Conservation (phyloP, 2,113 vertebrate genomes). For the Ageneiosus marmoratus region DNA sequence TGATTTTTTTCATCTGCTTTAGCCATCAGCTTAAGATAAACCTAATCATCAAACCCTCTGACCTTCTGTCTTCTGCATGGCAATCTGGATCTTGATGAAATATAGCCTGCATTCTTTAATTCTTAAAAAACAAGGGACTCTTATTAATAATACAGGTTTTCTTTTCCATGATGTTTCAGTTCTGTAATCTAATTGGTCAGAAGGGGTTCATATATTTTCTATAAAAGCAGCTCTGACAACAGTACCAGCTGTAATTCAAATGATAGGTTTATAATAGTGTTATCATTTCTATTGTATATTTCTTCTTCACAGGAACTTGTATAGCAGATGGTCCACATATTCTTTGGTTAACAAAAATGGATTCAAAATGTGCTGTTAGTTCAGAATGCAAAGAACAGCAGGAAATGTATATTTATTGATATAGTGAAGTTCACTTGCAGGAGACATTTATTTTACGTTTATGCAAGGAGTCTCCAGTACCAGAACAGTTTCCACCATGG, state of each 20-base stretch:
- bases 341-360: neutral
- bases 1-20: constrained; percentile 19
- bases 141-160: neutral
- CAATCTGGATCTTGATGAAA: constrained; percentile 14
- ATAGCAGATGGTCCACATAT: too few species aligned
- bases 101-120: constrained; percentile 1
- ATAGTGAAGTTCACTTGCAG: neutral
- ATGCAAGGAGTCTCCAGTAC: neutral
- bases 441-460: neutral
- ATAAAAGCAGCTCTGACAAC: neutral
- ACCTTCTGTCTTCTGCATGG: constrained; percentile 21
- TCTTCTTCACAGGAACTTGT: neutral
- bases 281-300: neutral
- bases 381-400: neutral
- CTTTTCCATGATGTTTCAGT: neutral
- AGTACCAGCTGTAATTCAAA: neutral
- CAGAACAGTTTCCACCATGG: neutral
- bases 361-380: neutral
- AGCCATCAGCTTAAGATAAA: constrained; percentile 39
- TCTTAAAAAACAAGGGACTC: neutral
- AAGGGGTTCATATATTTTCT: neutral
- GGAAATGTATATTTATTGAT: neutral
- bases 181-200: neutral
- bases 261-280: neutral
- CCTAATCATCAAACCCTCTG: constrained; percentile 34